Evolutionary conservation across 2,113 vertebrate species (phyloP).

Genomic region (Actinemys pallida): DNA sequence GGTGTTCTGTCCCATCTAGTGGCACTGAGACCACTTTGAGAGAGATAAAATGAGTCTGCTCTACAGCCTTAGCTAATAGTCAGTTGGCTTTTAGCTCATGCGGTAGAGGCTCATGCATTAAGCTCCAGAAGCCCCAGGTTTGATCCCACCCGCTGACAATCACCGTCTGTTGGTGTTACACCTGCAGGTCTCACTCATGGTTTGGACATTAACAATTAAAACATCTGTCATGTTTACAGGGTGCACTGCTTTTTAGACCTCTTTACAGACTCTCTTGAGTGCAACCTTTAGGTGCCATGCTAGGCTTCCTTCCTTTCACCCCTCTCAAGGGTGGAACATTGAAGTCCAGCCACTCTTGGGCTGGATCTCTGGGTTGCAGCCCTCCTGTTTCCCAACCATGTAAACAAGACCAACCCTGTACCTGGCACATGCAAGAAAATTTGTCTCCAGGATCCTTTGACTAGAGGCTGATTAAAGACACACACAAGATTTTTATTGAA

Average conservation of each 20-base stretch:
- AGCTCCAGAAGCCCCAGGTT: too few relatives aligned
- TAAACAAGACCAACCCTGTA: neutral
- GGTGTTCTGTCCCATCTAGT: too few relatives aligned
- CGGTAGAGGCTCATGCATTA: too few relatives aligned
- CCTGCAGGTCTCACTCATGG: constrained; percentile 21
- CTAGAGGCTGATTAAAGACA: neutral
- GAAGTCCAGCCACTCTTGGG: neutral
- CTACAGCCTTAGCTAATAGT: too few relatives aligned
- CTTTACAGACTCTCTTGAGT: neutral
- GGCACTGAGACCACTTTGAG: too few relatives aligned
- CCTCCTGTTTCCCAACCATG: neutral
- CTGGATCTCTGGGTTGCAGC: neutral
- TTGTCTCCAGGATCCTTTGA: neutral
- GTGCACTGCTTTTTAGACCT: neutral
- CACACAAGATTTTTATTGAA: neutral
- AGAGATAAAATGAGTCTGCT: too few relatives aligned
- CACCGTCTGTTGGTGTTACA: too few relatives aligned
- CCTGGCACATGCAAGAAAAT: neutral
- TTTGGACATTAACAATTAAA: constrained; percentile 66
- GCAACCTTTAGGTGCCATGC: neutral
- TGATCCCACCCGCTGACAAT: too few relatives aligned
- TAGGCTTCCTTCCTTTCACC: neutral
- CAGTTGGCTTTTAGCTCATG: too few relatives aligned
- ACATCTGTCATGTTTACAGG: neutral
- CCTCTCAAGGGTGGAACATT: neutral